phyloP scores from a whole-genome alignment of 1,140 invertebrate genomes.

The Lepidurus arcticus region DNA sequence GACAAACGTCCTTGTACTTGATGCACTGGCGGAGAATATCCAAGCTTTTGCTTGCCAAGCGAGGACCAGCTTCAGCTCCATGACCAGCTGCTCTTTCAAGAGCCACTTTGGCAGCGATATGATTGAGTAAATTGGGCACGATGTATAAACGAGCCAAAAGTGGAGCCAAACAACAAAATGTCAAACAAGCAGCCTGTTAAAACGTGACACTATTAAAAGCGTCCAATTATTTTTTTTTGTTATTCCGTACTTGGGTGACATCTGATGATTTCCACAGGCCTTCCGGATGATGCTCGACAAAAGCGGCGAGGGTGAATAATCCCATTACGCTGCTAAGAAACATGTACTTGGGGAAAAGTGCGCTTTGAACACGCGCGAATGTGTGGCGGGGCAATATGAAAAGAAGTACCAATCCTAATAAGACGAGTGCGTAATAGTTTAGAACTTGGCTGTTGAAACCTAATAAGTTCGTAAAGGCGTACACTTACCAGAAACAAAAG shows the following conservation, averaged over 20 bases:
- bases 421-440: conserved; percentile 34
- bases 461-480: conserved; percentile 16
- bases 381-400: conserved; percentile 71
- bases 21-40: conserved; percentile 56
- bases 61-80: conserved; percentile 60
- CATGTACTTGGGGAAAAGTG: conserved; percentile 80
- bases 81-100: conserved; percentile 63
- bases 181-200: conserved; percentile 57
- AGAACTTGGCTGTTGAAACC: no score
- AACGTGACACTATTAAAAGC: conserved; percentile 25
- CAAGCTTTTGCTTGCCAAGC: conserved; percentile 2
- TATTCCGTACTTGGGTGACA: conserved; percentile 41
- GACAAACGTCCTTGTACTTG: conserved; percentile 61
- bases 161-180: conserved; percentile 62
- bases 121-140: conserved; percentile 56
- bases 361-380: conserved; percentile 73
- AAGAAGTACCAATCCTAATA: conserved; percentile 69
- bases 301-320: conserved; percentile 63
- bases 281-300: conserved; percentile 50
- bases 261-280: conserved; percentile 28
- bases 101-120: conserved; percentile 60
- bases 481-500: conserved; percentile 67
- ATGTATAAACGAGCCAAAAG: conserved; percentile 61
- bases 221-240: conserved; percentile 46
- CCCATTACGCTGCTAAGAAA: conserved; percentile 66